Base-by-base conservation (phyloP, 2,113 vertebrate species). In the Pedionomus torquatus region DNA sequence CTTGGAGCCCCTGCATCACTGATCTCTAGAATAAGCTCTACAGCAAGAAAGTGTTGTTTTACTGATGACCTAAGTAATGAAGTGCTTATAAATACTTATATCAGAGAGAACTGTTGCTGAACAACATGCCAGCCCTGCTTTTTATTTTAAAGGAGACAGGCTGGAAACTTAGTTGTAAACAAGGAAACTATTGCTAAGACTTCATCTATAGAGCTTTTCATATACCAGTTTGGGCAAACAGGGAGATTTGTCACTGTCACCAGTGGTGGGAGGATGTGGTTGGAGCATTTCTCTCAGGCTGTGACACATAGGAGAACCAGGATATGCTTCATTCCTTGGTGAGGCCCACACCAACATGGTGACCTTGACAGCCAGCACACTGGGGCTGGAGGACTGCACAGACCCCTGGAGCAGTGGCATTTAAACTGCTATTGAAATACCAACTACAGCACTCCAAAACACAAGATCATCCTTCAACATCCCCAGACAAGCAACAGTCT, bases 321-420 rank as follows among this genome's bases (percentile, higher is more conserved):
- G 31, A 88, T 24, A 11, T 49, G 10, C 52, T 24, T 79, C 15
- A 2, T 83, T 86, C 54, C 46, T 15, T 65, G 2, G 0, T 4
- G 46, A 85, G 30, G 58, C 44, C 30, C 18, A 6, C 48, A 58
- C 15, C 0, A 3, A n/a, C 0, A 0, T 49, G 18, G 25, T 74
- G 87, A 41, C 15, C 3, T 3, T 58, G 35, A 39, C 49, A 77
- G 44, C 18, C 20, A 48, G 19, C 28, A 35, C 13, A 9, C 14
- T 19, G 55, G 10, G 15, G 8, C 26, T 55, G 25, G 25, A 35
- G 46, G 10, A n/a, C 37, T 72, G 10, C 13, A 18, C 2, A 1
- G 20, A 9, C 9, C 3, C 44, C 37, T 1, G 3, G 44, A 25
- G 49, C 33, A 57, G 15, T 39, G 26, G 5, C 31, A n/a, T 64